Percentiles rank a stretch among this genome's conserved stretches.
Conservation (phyloP, 1,140 invertebrate genomes). For the Papilio polyxenes region DNA sequence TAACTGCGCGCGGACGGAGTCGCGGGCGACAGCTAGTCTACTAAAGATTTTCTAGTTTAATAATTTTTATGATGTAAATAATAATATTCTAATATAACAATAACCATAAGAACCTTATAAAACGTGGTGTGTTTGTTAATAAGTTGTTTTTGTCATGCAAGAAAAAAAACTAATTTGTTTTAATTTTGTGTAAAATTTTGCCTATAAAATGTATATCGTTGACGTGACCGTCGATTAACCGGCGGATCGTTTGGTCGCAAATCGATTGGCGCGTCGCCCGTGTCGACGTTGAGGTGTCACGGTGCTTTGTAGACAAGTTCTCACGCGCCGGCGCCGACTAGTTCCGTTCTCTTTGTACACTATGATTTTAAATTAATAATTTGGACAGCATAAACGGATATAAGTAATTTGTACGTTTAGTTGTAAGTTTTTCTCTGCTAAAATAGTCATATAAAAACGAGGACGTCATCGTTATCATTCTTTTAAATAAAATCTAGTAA, state of each 20-base stretch:
- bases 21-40: no score
- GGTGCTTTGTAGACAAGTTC: conserved; percentile 32
- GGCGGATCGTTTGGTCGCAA: conserved; percentile 52
- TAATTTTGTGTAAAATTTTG: conserved; percentile 17
- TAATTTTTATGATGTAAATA: neutral
- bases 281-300: conserved; percentile 42
- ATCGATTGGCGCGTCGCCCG: conserved; percentile 60
- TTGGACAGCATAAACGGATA: neutral
- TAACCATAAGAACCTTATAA: neutral
- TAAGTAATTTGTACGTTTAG: neutral
- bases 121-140: neutral
- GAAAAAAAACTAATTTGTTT: neutral
- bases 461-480: no score
- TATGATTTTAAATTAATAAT: neutral
- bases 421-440: no score
- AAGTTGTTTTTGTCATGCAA: neutral
- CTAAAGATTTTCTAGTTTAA: no score
- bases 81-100: neutral
- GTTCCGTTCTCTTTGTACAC: neutral
- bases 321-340: conserved; percentile 28
- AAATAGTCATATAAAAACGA: no score
- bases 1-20: no score
- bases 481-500: no score
- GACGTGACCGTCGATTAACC: conserved; percentile 26
- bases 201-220: conserved; percentile 14